A percentile compares a stretch with the other conserved stretches of the same genome.
Conservation (phyloP, 30 jellyfish, hydroid and myxozoan species). For the Nemopilema nomurai region DNA sequence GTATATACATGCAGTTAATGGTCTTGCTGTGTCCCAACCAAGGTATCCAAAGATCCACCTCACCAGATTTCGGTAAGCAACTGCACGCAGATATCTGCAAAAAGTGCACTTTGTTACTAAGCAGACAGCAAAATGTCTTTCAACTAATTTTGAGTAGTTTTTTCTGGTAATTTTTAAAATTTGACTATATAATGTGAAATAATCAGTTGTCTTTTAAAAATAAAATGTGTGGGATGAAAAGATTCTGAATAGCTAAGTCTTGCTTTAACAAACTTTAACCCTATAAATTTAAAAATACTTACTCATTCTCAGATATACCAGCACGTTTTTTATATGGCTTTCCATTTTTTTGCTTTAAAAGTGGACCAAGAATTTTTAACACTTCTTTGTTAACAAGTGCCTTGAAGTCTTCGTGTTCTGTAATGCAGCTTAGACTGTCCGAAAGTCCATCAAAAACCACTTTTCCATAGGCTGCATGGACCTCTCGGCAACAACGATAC, state of each 20-base stretch:
- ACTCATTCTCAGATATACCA: constrained; percentile 30
- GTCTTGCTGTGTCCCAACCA: constrained; percentile 8
- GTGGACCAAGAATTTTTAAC: constrained; percentile 18
- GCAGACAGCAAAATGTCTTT: neutral
- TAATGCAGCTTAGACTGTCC: constrained; percentile 13
- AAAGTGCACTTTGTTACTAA: neutral
- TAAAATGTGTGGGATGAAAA: neutral
- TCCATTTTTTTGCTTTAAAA: constrained; percentile 10
- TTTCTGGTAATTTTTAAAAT: neutral
- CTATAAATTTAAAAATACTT: neutral
- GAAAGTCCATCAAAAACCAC: constrained; percentile 25
- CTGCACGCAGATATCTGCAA: constrained; percentile 6
- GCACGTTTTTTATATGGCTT: constrained; percentile 1
- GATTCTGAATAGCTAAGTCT: neutral
- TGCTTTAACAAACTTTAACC: neutral
- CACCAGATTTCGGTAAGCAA: neutral
- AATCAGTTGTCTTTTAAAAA: neutral
- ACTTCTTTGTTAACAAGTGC: constrained; percentile 18
- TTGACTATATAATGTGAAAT: neutral
- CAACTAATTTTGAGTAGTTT: neutral
- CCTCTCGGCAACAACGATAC: constrained; percentile 44
- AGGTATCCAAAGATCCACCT: constrained; percentile 1
- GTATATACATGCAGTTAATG: neutral
- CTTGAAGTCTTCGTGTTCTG: constrained; percentile 35
- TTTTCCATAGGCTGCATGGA: constrained; percentile 28